Evolutionary conservation across 2,113 vertebrate species (phyloP).

Genomic region (Cheirogaleus medius): DNA sequence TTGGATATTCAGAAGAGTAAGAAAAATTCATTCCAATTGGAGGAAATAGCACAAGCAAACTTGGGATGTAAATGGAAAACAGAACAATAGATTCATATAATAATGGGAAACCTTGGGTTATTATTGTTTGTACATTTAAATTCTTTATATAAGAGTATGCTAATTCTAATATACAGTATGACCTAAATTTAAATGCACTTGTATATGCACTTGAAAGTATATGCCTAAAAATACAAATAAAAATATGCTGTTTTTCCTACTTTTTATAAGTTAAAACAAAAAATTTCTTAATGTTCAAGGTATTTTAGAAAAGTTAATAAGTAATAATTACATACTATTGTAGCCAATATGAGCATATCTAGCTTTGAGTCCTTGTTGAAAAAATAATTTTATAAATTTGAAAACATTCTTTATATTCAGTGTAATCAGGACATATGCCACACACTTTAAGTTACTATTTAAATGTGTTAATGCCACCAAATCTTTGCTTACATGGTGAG

Average conservation of each 20-base stretch:
- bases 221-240: not conserved
- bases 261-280: not conserved
- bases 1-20: not conserved
- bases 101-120: not conserved
- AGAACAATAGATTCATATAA: conserved; percentile 27
- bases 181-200: not conserved
- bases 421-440: not conserved
- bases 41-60: conserved; percentile 43
- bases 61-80: not conserved
- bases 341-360: not conserved
- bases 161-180: not conserved
- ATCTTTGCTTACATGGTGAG: not conserved
- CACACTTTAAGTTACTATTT: not conserved
- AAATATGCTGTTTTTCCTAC: not conserved
- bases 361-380: not conserved
- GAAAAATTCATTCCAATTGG: conserved; percentile 7
- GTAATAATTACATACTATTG: not conserved
- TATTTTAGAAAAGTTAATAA: not conserved
- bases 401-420: not conserved
- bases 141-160: not conserved
- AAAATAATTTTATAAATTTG: not conserved
- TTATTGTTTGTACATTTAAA: not conserved
- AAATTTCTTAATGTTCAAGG: not conserved
- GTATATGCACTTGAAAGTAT: not conserved
- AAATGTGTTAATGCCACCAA: not conserved